Evolutionary conservation across 2,113 vertebrate species (phyloP), one percentile per base, ranked within the genome.

Genomic region (Crypturellus undulatus): DNA sequence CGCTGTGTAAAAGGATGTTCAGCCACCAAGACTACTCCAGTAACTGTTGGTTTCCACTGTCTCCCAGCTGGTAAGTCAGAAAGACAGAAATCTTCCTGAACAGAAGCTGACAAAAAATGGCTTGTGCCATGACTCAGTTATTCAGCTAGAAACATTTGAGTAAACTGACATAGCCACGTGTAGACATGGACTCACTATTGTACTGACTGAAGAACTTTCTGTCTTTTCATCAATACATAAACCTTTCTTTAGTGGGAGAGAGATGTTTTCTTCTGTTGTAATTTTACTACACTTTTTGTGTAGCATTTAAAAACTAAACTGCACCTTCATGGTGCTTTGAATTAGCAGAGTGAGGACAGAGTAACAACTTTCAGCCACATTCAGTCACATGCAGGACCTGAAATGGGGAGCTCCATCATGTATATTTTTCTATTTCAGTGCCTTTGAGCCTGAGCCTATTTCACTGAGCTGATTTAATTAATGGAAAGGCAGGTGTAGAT

Each of bases 41-140:
- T 97, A 72, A 97, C 94, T 30, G 89, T 98, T 24, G 97, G 97
- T 69, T 98, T 97, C 97, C 98, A 98, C 96, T 98, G 98, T 34
- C 26, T 97, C 58, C 87, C 98, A 60, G 56, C 76, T 54, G 96
- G 98, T 98, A 91, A 98, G 97, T 62, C 36, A 13, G 10, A 49
- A 49, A 24, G 49, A 16, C 18, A 70, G 32, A 58, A 58, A 68
- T 34, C n/a, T 60, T 34, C 3, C 32, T 6, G 25, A 36, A 12
- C 4, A 67, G n/a, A 10, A 82, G 47, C 54, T 51, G 58, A 73
- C 21, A 17, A 4, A 56, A 30, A 15, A 26, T 2, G 51, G 38
- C 2, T 22, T n/a, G 30, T 68, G 56, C 7, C 20, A 69, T 8
- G 8, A 18, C 40, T 89, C 7, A 10, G 25, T 65, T 68, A 34